phyloP scores from a whole-genome alignment of 2,888 invertebrate genomes.

The Scrobipalpa costella region DNA sequence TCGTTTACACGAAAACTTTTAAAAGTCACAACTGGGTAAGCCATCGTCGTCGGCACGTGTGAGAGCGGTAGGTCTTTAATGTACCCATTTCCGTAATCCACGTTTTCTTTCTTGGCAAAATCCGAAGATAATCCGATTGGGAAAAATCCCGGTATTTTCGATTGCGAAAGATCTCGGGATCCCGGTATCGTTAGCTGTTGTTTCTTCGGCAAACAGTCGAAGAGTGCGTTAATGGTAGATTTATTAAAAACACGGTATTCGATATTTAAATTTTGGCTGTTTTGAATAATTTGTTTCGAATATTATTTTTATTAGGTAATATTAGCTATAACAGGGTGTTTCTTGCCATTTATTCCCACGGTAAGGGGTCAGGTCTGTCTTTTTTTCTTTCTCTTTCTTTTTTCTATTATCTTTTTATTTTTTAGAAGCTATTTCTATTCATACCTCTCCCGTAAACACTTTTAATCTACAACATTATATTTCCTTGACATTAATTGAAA shows the following conservation, averaged over 20 bases:
- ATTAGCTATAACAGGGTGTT: too few relatives aligned
- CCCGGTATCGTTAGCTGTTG: slow-evolving; percentile 36
- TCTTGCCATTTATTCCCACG: too few relatives aligned
- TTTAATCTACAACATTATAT: too few relatives aligned
- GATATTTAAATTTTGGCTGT: neutral
- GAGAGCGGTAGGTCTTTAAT: slow-evolving; percentile 1
- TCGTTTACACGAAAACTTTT: too few relatives aligned
- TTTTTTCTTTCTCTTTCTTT: too few relatives aligned
- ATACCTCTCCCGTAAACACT: too few relatives aligned
- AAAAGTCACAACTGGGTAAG: neutral
- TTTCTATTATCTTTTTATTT: too few relatives aligned
- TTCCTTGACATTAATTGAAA: too few relatives aligned
- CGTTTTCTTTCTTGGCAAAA: slow-evolving; percentile 51
- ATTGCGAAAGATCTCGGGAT: slow-evolving; percentile 23
- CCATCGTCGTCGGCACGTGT: neutral
- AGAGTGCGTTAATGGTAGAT: slow-evolving; percentile 7
- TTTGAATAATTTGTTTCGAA: too few relatives aligned
- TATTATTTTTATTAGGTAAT: too few relatives aligned
- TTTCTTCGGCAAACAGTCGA: slow-evolving; percentile 26
- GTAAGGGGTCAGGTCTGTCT: too few relatives aligned
- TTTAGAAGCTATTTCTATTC: too few relatives aligned
- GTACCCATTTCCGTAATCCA: slow-evolving; percentile 55
- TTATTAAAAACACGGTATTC: neutral
- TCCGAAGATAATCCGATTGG: slow-evolving; percentile 48
- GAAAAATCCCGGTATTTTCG: slow-evolving; percentile 23